Base-by-base conservation (phyloP, 1,140 invertebrate species). In the Belonocnema kinseyi region DNA sequence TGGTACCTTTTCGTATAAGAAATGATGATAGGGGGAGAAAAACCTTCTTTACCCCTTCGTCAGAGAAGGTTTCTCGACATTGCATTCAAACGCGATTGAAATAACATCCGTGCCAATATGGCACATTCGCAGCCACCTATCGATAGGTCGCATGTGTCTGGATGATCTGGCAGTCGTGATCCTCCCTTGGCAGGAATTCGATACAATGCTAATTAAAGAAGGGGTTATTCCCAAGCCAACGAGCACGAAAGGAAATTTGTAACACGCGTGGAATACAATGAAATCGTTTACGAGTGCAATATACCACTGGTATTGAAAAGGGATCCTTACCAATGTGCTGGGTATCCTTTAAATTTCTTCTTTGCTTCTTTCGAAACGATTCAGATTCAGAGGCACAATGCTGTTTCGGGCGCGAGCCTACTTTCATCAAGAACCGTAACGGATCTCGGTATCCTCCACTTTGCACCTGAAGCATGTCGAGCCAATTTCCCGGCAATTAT, bases 201-300 rank as follows among this genome's bases (percentile, higher is more conserved):
- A 87, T 88, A 88, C 83, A 87, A 87, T 88, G 85, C 85, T 88
- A 88, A 88, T 88, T 88, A 87, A 87, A 85, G 84, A 81, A 87
- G 85, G 86, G 86, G 83, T 88, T 86, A 87, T 81, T 77, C 82
- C 83, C 83, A 83, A 80, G 79, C 83, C 74, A 87, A 76, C 82
- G 86, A 83, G 83, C 85, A 87, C 80, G 82, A 85, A 87, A 79
- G 56, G 77, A 85, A 87, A 88, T 87, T 88, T 88, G 86, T 88
- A 85, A 88, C 85, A 88, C 85, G 85, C 85, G 85, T 84, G 79
- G 83, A 73, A 80, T 79, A 88, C 86, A 87, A 87, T 87, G 74
- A 77, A 73, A 87, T 75, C 85, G 80, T 87, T 87, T 87, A 86
- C 73, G 71, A 72, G 78, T 19, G 61, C 74, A 71, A 79, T 79